phyloP scores from a whole-genome alignment of 2,888 invertebrate genomes.

The Ethmia dodecea region DNA sequence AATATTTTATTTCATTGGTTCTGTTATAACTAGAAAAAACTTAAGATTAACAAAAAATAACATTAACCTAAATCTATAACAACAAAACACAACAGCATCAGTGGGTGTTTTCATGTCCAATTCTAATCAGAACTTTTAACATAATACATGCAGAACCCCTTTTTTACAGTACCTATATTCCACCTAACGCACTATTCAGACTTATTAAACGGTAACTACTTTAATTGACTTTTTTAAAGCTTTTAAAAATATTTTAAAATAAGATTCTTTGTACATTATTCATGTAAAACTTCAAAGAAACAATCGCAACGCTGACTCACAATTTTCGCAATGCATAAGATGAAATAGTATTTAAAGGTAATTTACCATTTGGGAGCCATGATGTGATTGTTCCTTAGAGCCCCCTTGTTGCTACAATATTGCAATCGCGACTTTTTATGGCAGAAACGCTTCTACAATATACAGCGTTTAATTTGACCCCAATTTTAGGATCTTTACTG shows the following conservation, averaged over 20 bases:
- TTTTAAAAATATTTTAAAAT: not conserved
- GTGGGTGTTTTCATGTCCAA: constrained; percentile 5
- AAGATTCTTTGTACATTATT: not conserved
- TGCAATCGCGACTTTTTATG: constrained; percentile 1
- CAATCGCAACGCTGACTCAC: constrained; percentile 4
- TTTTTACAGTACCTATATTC: not conserved
- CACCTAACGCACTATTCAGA: constrained; percentile 12
- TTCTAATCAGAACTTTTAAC: constrained; percentile 1
- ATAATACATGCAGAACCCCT: constrained; percentile 1
- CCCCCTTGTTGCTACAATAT: not conserved
- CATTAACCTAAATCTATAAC: constrained; percentile 5
- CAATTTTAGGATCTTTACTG: not conserved
- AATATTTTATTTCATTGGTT: constrained; percentile 60
- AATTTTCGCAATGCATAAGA: constrained; percentile 7
- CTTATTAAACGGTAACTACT: constrained; percentile 14
- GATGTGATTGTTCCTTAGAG: constrained; percentile 1
- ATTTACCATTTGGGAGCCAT: constrained; percentile 2
- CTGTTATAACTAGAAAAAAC: constrained; percentile 30
- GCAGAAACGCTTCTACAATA: not conserved
- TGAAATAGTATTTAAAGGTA: not conserved
- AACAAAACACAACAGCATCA: constrained; percentile 12
- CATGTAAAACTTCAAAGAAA: constrained; percentile 1
- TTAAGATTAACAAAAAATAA: constrained; percentile 17
- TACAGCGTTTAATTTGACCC: not conserved
- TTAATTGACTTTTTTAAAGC: constrained; percentile 6